Base-by-base conservation (phyloP, 2,797 vertebrate genomes). In the Bradypodion pumilum region DNA sequence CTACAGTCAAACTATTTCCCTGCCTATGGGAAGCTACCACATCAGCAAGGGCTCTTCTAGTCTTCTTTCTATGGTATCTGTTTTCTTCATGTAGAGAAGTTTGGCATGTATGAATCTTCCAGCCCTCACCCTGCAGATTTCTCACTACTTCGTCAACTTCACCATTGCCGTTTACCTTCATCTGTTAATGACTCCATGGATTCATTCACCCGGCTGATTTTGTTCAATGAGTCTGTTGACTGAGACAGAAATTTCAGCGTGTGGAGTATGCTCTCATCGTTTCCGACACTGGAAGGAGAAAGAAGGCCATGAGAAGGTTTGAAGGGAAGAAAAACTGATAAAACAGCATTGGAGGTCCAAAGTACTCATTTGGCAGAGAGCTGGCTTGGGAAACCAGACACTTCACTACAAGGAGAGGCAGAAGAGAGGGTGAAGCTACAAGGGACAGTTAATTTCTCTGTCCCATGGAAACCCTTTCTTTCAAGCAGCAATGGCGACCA, bases 171-270 rank as follows among this genome's bases (percentile, higher is more conserved):
- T 93, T 94, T 95, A 99, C 98, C 98, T 95, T 99, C 98, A 72
- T 99, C 99, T 44, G 97, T 97, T 65, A 99, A 97, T 0, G 98
- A 99, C 88, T 99, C 99, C 81, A 96, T 98, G 68, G 98, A 99
- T 90, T 97, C 98, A 25, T 98, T 98, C 92, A 98, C 98, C 90
- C 97, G 97, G 93, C 96, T 97, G 91, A 97, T 97, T 95, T 98
- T 98, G 95, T 98, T 97, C 84, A 99, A 97, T 32, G 98, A 99
- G 95, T 99, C 98, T 5, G 98, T 99, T 62, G 99, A 99, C 87
- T 99, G 98, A 0, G 98, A 99, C 75, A 99, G 96, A 93, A 97
- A 97, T 81, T 97, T 96, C 95, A 97, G 96, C 68, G 96, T 97
- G 90, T 96, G 97, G 74, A 98, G 95, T 83, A 98, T 96, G 81